Percentiles rank a stretch among this genome's conserved stretches.
phyloP scores from a whole-genome alignment of 1,140 invertebrate genomes.

The Magallana ariakensis region DNA sequence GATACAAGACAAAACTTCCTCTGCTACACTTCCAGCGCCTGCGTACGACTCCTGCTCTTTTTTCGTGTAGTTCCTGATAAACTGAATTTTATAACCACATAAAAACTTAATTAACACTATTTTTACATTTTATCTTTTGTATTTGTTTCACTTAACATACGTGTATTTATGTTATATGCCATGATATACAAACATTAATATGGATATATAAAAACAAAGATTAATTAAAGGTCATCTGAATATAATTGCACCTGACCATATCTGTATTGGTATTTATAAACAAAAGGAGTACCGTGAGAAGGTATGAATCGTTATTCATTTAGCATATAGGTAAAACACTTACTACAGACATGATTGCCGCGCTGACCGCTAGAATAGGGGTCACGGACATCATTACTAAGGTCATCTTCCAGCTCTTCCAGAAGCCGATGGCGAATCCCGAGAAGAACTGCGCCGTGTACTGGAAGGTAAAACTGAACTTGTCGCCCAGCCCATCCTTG shows the following conservation, averaged over 20 bases:
- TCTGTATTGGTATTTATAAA: no score
- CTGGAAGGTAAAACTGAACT: slow-evolving; percentile 87
- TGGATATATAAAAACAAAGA: no score
- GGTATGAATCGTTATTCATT: no score
- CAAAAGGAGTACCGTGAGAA: no score
- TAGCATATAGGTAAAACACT: no score
- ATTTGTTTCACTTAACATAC: no score
- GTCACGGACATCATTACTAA: slow-evolving; percentile 76
- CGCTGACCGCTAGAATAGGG: slow-evolving; percentile 71
- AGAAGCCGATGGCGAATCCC: slow-evolving; percentile 76
- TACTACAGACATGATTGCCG: slow-evolving; percentile 64
- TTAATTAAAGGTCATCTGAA: no score
- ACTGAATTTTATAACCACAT: slow-evolving; percentile 48
- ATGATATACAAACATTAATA: no score
- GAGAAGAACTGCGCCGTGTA: slow-evolving; percentile 72
- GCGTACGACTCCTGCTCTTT: slow-evolving; percentile 76
- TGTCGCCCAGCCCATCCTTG: slow-evolving; percentile 93
- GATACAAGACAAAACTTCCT: slow-evolving; percentile 78
- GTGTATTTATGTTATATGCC: no score
- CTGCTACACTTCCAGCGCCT: slow-evolving; percentile 77
- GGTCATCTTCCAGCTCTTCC: slow-evolving; percentile 78
- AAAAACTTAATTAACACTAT: no score
- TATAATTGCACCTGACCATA: no score
- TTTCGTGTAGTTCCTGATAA: slow-evolving; percentile 63
- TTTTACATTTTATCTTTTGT: no score